These are phyloP conservation scores for Aethina tumida DNA, from an alignment of 1,140 invertebrate genomes.

Conservation along the genomic window DNA sequence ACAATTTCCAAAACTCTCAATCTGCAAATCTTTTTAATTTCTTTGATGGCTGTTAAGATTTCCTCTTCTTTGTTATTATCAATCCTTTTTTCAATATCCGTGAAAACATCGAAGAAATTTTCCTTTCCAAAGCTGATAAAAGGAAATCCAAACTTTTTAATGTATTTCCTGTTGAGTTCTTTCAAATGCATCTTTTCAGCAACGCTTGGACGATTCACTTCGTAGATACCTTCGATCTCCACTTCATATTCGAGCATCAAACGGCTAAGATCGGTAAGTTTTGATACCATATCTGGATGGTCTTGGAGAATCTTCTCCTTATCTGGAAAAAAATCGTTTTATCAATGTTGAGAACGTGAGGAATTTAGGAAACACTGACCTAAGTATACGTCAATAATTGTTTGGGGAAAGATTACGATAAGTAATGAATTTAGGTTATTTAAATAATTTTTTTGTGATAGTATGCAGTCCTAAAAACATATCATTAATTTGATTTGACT, in stretches of 20 bases:
- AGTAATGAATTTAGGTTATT: no score
- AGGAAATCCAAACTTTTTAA: constrained; percentile 56
- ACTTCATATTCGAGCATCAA: constrained; percentile 48
- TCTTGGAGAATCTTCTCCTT: constrained; percentile 44
- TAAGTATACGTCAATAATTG: no score
- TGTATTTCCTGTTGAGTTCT: constrained; percentile 49
- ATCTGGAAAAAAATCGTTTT: constrained; percentile 37
- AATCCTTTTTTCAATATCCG: constrained; percentile 43
- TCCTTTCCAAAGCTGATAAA: constrained; percentile 59
- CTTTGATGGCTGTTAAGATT: constrained; percentile 46
- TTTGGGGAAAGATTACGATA: no score
- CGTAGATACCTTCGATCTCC: constrained; percentile 36
- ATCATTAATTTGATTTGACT: no score
- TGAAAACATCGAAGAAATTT: constrained; percentile 53
- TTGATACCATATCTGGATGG: constrained; percentile 57
- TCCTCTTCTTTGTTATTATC: constrained; percentile 45
- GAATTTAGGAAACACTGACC: no score
- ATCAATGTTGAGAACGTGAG: not conserved
- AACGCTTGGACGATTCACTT: constrained; percentile 41
- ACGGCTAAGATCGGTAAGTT: constrained; percentile 41
- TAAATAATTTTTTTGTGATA: no score
- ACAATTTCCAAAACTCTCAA: constrained; percentile 48
- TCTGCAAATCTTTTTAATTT: constrained; percentile 60
- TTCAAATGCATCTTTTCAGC: constrained; percentile 43
- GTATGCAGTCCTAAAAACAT: no score